Conservation (phyloP, 37 sponge, comb jelly and placozoan species). For the Beroe ovata region DNA sequence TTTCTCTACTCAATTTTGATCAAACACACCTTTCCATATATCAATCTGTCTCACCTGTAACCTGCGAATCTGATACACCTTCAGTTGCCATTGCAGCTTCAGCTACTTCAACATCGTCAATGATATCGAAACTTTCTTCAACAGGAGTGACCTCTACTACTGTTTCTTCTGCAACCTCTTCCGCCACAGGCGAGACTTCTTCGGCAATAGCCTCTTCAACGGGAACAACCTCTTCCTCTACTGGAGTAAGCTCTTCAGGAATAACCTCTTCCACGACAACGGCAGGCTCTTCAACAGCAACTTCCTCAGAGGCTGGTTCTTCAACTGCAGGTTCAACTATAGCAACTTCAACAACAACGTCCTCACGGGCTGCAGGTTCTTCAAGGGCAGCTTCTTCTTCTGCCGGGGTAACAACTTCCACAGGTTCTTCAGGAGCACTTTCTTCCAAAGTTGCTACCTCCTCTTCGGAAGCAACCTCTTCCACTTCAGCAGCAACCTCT, state of each 20-base stretch:
- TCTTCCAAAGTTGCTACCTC: not conserved
- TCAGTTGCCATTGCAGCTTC: conserved; percentile 61
- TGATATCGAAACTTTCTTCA: conserved; percentile 28
- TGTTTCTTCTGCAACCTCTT: not conserved
- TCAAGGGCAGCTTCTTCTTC: conserved; percentile 15
- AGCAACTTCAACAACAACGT: not conserved
- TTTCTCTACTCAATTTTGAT: too few relatives aligned
- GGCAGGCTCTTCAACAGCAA: conserved; percentile 1
- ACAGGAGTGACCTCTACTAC: conserved; percentile 24
- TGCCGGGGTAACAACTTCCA: not conserved
- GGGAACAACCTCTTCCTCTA: not conserved
- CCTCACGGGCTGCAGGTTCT: not conserved
- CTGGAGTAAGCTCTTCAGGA: not conserved
- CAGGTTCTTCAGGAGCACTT: conserved; percentile 11
- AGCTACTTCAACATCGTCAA: conserved; percentile 26
- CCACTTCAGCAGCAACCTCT: conserved; percentile 9
- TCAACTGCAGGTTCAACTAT: not conserved
- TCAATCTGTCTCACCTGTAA: conserved; percentile 9
- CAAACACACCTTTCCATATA: not conserved
- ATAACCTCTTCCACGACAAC: not conserved
- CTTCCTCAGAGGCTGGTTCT: not conserved
- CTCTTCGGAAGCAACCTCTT: not conserved
- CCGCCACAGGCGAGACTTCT: not conserved
- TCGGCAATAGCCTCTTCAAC: conserved; percentile 2
- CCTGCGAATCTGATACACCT: conserved; percentile 14